Percentiles rank a stretch among this genome's conserved stretches.
Conservation (phyloP, 2,113 vertebrate genomes). For the Isurus oxyrinchus region DNA sequence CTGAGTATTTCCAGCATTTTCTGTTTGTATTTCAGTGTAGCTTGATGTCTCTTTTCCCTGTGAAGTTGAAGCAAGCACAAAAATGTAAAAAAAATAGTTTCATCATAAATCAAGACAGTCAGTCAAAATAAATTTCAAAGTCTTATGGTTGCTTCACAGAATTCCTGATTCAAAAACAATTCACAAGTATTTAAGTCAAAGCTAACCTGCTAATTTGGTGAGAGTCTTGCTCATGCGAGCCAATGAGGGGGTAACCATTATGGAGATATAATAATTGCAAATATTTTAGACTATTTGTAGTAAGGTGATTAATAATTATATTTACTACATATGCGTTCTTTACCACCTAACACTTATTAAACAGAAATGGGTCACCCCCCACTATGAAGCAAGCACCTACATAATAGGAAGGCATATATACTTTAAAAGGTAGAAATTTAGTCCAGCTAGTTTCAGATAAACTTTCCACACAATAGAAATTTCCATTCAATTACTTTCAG, state of each 20-base stretch:
- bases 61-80: not conserved
- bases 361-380: not conserved
- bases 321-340: not conserved
- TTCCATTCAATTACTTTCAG: not conserved
- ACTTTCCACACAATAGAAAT: not conserved
- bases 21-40: not conserved
- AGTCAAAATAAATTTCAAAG: not conserved
- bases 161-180: not conserved
- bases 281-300: not conserved
- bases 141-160: not conserved
- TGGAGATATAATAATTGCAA: not conserved
- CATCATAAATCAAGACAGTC: not conserved
- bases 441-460: not conserved
- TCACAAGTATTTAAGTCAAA: not conserved
- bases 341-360: not conserved
- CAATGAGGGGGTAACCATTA: not conserved
- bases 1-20: not conserved
- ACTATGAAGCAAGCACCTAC: not conserved
- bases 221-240: not conserved
- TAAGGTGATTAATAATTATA: not conserved
- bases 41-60: not conserved
- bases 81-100: not conserved
- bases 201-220: too few relatives aligned
- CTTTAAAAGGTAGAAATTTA: not conserved
- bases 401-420: not conserved